Evolutionary conservation across 2,888 invertebrate species (phyloP).

Genomic region (Morpho helenor): DNA sequence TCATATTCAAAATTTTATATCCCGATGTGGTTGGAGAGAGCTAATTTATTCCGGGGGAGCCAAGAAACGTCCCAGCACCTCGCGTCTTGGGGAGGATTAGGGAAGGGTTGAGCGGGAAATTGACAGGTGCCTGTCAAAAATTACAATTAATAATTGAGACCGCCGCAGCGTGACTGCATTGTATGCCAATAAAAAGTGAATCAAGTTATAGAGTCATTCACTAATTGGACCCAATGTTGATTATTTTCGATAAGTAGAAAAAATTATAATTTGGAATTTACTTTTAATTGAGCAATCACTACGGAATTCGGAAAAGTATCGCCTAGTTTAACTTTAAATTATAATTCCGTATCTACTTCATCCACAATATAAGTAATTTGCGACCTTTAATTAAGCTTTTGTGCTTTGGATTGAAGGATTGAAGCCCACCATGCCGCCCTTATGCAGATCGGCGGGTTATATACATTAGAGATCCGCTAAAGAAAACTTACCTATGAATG

Average conservation of each 20-base stretch:
- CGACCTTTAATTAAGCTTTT: too few relatives aligned
- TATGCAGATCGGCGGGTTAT: too few relatives aligned
- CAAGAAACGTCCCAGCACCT: slow-evolving; percentile 65
- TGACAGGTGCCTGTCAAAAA: slow-evolving; percentile 79
- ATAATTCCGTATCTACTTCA: too few relatives aligned
- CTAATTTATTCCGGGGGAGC: slow-evolving; percentile 86
- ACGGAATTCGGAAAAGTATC: too few relatives aligned
- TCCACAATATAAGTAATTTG: too few relatives aligned
- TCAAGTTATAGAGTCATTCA: not conserved
- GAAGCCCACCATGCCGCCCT: too few relatives aligned
- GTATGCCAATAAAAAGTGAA: slow-evolving; percentile 7
- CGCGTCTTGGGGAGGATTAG: slow-evolving; percentile 74
- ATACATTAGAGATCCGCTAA: too few relatives aligned
- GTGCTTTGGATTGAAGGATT: too few relatives aligned
- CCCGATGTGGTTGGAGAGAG: slow-evolving; percentile 83
- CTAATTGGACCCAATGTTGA: not conserved
- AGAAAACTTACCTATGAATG: too few relatives aligned
- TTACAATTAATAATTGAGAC: slow-evolving; percentile 77
- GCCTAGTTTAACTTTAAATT: too few relatives aligned
- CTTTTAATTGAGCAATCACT: too few relatives aligned
- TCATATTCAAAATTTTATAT: slow-evolving; percentile 95
- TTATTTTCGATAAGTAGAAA: not conserved
- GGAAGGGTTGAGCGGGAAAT: slow-evolving; percentile 75
- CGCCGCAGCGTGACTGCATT: slow-evolving; percentile 33
- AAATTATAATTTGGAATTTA: too few relatives aligned